These are phyloP conservation scores for Lasiurus cinereus DNA, from an alignment of 2,113 vertebrate species.

Conservation along the genomic window DNA sequence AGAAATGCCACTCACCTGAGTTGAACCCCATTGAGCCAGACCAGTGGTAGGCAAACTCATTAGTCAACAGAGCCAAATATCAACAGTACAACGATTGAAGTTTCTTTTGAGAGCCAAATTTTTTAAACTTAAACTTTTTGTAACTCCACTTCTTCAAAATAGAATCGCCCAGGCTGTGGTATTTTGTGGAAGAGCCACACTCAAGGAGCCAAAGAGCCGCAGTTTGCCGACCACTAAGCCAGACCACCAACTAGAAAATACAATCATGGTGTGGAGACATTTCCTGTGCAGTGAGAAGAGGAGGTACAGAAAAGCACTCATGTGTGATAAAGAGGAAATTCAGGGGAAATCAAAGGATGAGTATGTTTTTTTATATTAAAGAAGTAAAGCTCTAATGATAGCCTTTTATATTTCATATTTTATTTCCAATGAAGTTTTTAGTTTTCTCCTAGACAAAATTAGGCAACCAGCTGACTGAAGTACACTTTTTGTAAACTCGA, in stretches of 20 bases:
- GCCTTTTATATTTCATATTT: neutral
- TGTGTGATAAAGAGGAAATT: neutral
- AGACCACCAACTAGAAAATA: neutral
- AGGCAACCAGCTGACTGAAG: neutral
- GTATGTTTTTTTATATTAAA: neutral
- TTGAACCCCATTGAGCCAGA: neutral
- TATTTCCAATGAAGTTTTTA: slow-evolving; percentile 31
- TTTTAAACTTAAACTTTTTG: no score
- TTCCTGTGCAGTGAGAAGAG: neutral
- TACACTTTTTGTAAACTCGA: neutral
- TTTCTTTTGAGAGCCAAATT: no score
- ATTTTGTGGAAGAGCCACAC: no score
- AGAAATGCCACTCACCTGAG: neutral
- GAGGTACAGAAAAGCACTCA: neutral
- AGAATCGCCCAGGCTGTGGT: no score
- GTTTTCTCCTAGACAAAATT: slow-evolving; percentile 5
- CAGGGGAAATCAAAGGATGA: neutral
- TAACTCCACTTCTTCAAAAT: no score
- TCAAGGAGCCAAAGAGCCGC: no score
- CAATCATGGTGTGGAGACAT: neutral
- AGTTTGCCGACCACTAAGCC: neutral
- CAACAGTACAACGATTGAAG: no score
- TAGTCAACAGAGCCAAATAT: no score
- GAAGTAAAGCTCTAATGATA: neutral
- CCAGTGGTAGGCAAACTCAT: no score